A percentile compares a stretch with the other conserved stretches of the same genome.
These are phyloP conservation scores for Zhuqinia jingwanae DNA, from an alignment of 2,888 invertebrate genomes.

Conservation along the genomic window DNA sequence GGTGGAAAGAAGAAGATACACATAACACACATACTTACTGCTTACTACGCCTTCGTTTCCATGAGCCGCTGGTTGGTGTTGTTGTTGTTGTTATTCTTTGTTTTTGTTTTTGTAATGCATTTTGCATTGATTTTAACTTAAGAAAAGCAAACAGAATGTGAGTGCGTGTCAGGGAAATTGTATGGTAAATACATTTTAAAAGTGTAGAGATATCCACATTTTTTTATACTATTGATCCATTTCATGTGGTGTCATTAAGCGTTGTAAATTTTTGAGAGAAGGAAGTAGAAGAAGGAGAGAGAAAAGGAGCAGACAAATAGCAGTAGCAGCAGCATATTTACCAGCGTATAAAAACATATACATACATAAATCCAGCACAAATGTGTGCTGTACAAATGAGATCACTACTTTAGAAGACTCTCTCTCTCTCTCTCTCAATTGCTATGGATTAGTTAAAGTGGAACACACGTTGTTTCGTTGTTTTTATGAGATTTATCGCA, in stretches of 20 bases:
- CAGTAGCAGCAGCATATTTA: no score
- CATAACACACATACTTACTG: no score
- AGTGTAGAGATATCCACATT: no score
- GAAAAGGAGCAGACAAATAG: no score
- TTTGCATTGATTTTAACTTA: constrained; percentile 66
- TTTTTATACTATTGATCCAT: constrained; percentile 22
- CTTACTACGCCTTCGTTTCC: background rate
- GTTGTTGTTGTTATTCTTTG: background rate
- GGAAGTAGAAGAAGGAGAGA: no score
- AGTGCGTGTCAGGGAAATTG: no score
- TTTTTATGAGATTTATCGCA: constrained; percentile 19
- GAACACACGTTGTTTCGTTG: constrained; percentile 1
- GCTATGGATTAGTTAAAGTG: background rate
- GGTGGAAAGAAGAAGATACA: no score
- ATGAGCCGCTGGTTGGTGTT: background rate
- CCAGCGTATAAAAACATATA: no score
- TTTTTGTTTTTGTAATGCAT: constrained; percentile 38
- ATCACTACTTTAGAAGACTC: background rate
- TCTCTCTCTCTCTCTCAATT: background rate
- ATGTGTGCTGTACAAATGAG: no score
- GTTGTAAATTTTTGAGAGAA: no score
- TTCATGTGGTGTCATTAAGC: background rate
- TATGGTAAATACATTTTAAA: constrained; percentile 35
- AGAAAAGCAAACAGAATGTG: background rate
- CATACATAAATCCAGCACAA: no score